Evolutionary conservation across 2,888 invertebrate genomes (phyloP), one percentile per base, ranked within the genome.

Genomic region (Lacanobia wlatinum): DNA sequence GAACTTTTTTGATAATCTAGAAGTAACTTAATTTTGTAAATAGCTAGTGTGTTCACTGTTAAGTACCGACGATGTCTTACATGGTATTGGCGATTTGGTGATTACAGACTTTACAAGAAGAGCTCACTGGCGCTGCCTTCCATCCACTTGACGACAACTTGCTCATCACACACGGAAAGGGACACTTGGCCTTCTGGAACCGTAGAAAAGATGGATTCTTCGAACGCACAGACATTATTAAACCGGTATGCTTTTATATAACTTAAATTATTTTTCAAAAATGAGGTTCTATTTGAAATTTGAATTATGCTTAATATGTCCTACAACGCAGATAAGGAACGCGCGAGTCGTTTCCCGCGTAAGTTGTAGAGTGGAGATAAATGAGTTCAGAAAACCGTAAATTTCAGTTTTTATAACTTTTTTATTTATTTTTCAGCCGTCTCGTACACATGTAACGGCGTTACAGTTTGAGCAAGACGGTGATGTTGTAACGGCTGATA

Each of bases 141-240:
- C 99, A 99, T 92, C 99, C 99, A 0, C 96, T 98, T 46, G 99
- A 99, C 89, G 98, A 99, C 90, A 98, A 98, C 92, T 96, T 99
- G 38, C 97, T 99, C 76, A 98, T 99, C 82, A 99, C 99, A 0
- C 98, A 98, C 89, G 99, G 99, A 2, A 98, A 98, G 84, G 98
- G 98, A 0, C 99, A 99, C 91, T 94, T 99, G 80, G 98, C 98
- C 0, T 99, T 99, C 93, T 99, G 99, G 99, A 98, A 98, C 87
- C 96, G 98, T 72, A 96, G 98, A 78, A 98, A 98, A 95, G 98
- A 98, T 90, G 98, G 98, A 55, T 99, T 98, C 95, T 99, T 98
- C 90, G 99, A 98, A 95, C 96, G 98, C 78, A 98, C 98, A 0
- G 98, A 98, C 87, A 98, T 98, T 67, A 98, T 98, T 40, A 98